Evolutionary conservation across 2,113 vertebrate genomes (phyloP), one percentile per base, ranked within the genome.

Genomic region (Corythaixoides concolor): DNA sequence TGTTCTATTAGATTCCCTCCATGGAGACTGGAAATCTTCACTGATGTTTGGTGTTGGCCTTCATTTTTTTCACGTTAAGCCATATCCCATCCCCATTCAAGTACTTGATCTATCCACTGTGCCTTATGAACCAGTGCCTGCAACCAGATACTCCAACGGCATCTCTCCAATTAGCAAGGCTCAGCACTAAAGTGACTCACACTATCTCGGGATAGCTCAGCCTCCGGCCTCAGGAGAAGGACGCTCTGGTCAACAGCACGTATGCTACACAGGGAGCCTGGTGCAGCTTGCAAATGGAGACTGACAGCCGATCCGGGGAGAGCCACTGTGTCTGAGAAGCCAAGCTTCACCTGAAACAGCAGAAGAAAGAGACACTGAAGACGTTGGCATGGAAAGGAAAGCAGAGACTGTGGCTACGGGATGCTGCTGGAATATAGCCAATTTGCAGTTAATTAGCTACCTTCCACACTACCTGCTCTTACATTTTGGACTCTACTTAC

Each of bases 181-280:
- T 67, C 78, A 73, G 26, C 45, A 28, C 56, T 64, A 9, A n/a
- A 58, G 59, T 59, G 55, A 97, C 97, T 97, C 92, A 98, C 98
- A 5, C 70, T 97, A 7, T 95, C 73, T 1, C 92, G 78, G 2
- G 96, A 98, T 18, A 99, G 97, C 83, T 98, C 98, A 32, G 98
- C 95, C 41, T 98, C 98, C 0, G 98, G 97, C 35, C 95, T 98
- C 95, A 98, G 49, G 69, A 99, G 97, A 43, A 98, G 97, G 43
- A 99, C 95, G 2, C 99, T 99, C 78, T 98, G 90, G 90, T 99
- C 99, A 8, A 99, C 95, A 6, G 97, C 98, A 6, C 98, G 98
- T 62, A 99, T 68, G 6, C 98, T 99, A 33, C 99, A 99, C 13
- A 99, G 95, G 27, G 99, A 99, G n/a, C 97, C 84, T 24, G 98